Base-by-base conservation (phyloP, 2,888 invertebrate genomes). In the Stenurella melanura region DNA sequence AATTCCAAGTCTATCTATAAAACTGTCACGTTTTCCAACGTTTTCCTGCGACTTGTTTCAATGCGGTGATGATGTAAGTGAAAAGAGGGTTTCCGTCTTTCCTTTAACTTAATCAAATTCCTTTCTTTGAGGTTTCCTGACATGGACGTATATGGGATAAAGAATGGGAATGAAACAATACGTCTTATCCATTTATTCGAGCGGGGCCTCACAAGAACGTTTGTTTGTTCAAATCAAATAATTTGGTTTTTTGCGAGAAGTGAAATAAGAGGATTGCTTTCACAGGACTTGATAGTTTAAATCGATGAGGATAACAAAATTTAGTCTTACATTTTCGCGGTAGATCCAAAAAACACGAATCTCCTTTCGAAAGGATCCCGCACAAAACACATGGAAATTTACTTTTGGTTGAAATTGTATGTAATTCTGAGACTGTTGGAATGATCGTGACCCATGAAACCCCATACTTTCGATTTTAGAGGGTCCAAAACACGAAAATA, bases 31-130 rank as follows among this genome's bases (percentile, higher is more conserved):
- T 69, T 57, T 34, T 15, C 57, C 69, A 26, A 57, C 69, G 69
- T 69, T 69, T 69, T 69, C 69, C 57, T 69, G 58, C 57, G 15
- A 57, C 34, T 57, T 57, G 69, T 57, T 69, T 57, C 69, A 69
- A 18, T 18, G 57, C 69, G 57, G 34, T 57, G 34, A 69, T 69
- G 69, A 69, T 69, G 69, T 69, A 69, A 69, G 69, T 38, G 69
- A 69, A 69, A 69, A 58, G 69, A 26, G 56, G 69, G 54, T 69
- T 38, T 69, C 69, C 69, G 17, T 34, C 58, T 69, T 38, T 34
- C 57, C 57, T 69, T 69, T 57, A 57, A 68, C 68, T 68, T 68
- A 69, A 69, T 69, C 69, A 69, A 69, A 69, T 69, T 69, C 69
- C 69, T 69, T 69, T 57, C 69, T 69, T 69, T 69, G 69, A 54